These are phyloP conservation scores for Gymnarchus niloticus DNA, from an alignment of 2,113 vertebrate genomes.

Conservation along the genomic window DNA sequence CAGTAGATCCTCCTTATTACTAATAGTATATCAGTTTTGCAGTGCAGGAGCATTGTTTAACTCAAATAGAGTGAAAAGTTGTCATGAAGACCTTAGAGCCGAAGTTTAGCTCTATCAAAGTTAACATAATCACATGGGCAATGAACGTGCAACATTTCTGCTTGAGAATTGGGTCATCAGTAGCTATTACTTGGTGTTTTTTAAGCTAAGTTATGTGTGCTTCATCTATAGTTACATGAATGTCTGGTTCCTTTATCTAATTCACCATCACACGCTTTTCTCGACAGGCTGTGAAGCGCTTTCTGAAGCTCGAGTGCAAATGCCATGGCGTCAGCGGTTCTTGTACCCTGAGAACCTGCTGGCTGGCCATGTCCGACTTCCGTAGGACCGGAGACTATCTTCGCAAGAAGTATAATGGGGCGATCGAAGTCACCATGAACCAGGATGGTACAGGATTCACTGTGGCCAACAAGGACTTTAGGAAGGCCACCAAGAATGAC, in stretches of 20 bases:
- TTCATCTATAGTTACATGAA: neutral
- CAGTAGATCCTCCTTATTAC: neutral
- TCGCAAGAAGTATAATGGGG: constrained; percentile 87
- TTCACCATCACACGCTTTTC: constrained; percentile 5
- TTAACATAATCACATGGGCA: neutral
- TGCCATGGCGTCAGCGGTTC: constrained; percentile 95
- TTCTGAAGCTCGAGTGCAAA: constrained; percentile 96
- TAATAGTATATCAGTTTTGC: neutral
- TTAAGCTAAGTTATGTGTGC: constrained; percentile 11
- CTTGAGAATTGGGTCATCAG: no score
- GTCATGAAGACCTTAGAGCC: neutral
- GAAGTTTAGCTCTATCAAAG: neutral
- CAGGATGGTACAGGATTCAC: constrained; percentile 92
- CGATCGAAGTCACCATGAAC: constrained; percentile 93
- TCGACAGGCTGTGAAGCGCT: constrained; percentile 85
- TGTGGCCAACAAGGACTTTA: constrained; percentile 89
- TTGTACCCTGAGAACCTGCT: constrained; percentile 92
- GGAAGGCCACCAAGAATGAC: constrained; percentile 88
- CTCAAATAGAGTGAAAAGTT: neutral
- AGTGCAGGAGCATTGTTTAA: neutral
- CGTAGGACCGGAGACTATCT: constrained; percentile 91
- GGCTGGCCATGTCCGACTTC: constrained; percentile 93
- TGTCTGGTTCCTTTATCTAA: neutral
- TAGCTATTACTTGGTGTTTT: neutral
- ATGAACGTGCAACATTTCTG: neutral